Percentiles rank a stretch among this genome's conserved stretches.
Conservation (phyloP, 2,888 invertebrate species). For the Megaustenia siamemsis region DNA sequence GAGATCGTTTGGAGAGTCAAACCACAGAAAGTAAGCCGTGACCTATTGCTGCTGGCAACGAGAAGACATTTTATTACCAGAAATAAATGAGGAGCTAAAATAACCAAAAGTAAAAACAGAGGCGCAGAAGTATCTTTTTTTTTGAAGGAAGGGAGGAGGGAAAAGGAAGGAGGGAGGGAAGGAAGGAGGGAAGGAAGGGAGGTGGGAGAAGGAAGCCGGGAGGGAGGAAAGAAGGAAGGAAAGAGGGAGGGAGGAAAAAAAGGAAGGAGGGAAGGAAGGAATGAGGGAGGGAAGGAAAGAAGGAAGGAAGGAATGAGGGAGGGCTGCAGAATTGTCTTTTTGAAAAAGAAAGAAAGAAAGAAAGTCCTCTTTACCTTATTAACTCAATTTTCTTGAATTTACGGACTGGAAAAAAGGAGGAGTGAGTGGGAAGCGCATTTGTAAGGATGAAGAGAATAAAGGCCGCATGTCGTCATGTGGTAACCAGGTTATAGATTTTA, state of each 20-base stretch:
- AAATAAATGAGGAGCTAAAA: neutral
- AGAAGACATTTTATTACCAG: too few relatives aligned
- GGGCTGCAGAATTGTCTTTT: neutral
- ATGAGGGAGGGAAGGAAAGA: neutral
- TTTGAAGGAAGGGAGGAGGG: neutral
- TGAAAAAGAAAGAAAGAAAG: too few relatives aligned
- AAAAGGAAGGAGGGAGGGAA: neutral
- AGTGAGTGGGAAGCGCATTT: too few relatives aligned
- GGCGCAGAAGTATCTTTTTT: neutral
- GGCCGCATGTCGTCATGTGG: too few relatives aligned
- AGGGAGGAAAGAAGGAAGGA: neutral
- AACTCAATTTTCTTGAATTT: too few relatives aligned
- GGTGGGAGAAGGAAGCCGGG: neutral
- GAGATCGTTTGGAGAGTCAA: too few relatives aligned
- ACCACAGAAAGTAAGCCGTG: too few relatives aligned
- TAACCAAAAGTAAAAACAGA: neutral
- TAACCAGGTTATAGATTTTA: too few relatives aligned
- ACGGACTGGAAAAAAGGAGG: too few relatives aligned
- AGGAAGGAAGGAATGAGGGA: neutral
- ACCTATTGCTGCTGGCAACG: too few relatives aligned
- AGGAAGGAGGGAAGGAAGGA: neutral
- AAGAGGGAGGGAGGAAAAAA: neutral
- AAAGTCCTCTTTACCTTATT: too few relatives aligned
- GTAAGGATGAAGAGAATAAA: too few relatives aligned
- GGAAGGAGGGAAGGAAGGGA: neutral